Conservation (phyloP, 1,140 invertebrate genomes). For the Choristoneura fumiferana region DNA sequence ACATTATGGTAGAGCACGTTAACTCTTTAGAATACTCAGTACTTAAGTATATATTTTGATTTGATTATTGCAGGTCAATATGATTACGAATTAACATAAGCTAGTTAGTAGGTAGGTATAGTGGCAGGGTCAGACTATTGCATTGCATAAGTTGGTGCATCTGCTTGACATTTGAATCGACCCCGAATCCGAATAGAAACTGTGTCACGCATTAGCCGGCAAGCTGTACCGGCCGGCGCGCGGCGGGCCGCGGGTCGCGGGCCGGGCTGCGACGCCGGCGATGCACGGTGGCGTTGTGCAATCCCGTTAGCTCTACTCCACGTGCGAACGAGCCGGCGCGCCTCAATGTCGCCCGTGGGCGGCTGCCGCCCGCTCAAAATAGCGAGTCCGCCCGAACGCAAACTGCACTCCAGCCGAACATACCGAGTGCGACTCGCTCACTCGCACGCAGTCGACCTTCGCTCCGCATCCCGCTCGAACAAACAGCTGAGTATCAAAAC, state of each 20-base stretch:
- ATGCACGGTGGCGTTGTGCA: conserved; percentile 62
- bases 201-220: conserved; percentile 72
- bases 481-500: conserved; percentile 80
- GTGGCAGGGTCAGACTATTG: conserved; percentile 55
- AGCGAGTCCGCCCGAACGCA: conserved; percentile 51
- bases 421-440: conserved; percentile 38
- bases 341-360: conserved; percentile 70
- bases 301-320: conserved; percentile 66
- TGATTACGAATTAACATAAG: neutral
- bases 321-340: conserved; percentile 64
- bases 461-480: conserved; percentile 40
- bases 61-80: no score
- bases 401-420: conserved; percentile 30
- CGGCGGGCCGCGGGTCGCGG: conserved; percentile 33
- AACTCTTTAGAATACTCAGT: no score
- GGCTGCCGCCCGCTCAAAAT: conserved; percentile 57
- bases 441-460: conserved; percentile 34
- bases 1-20: no score
- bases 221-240: conserved; percentile 42
- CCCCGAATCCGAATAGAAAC: conserved; percentile 77
- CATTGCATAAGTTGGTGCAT: conserved; percentile 74
- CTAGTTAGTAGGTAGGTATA: conserved; percentile 25
- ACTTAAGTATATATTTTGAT: no score
- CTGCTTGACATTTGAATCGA: conserved; percentile 78
- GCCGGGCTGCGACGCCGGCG: conserved; percentile 21